Conservation (phyloP, 2,113 vertebrate species). For the Merops nubicus region DNA sequence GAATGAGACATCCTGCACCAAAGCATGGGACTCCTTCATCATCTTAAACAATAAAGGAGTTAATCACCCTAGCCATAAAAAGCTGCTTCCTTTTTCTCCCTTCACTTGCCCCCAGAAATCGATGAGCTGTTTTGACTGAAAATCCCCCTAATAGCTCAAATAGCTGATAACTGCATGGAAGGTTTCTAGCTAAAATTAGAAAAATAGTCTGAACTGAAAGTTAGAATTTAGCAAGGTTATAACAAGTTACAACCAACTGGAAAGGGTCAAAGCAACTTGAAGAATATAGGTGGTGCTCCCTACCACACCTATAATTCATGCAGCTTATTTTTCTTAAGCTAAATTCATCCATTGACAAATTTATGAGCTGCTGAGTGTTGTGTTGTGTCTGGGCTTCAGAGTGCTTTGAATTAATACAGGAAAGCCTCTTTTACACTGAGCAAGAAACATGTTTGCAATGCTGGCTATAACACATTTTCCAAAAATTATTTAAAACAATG, state of each 20-base stretch:
- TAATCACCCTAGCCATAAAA: not conserved
- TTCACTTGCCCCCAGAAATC: slow-evolving; percentile 33
- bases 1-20: not conserved
- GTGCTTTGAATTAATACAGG: slow-evolving; percentile 48
- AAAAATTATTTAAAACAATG: slow-evolving; percentile 42
- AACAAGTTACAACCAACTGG: not conserved
- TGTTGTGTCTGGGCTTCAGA: slow-evolving; percentile 59
- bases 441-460: slow-evolving; percentile 35
- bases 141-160: slow-evolving; percentile 48
- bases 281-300: slow-evolving; percentile 52
- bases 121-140: slow-evolving; percentile 48
- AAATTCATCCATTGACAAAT: slow-evolving; percentile 66
- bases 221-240: slow-evolving; percentile 16
- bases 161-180: slow-evolving; percentile 39
- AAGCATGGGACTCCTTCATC: not conserved
- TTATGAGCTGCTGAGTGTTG: slow-evolving; percentile 66
- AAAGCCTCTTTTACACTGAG: slow-evolving; percentile 42
- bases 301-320: slow-evolving; percentile 56
- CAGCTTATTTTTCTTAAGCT: slow-evolving; percentile 58
- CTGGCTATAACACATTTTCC: slow-evolving; percentile 8
- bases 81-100: not conserved
- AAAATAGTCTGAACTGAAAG: not conserved
- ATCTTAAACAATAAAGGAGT: not conserved
- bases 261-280: slow-evolving; percentile 23
- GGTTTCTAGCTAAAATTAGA: slow-evolving; percentile 36